Evolutionary conservation across 2,113 vertebrate genomes (phyloP).

Genomic region (Indicator maculatus): DNA sequence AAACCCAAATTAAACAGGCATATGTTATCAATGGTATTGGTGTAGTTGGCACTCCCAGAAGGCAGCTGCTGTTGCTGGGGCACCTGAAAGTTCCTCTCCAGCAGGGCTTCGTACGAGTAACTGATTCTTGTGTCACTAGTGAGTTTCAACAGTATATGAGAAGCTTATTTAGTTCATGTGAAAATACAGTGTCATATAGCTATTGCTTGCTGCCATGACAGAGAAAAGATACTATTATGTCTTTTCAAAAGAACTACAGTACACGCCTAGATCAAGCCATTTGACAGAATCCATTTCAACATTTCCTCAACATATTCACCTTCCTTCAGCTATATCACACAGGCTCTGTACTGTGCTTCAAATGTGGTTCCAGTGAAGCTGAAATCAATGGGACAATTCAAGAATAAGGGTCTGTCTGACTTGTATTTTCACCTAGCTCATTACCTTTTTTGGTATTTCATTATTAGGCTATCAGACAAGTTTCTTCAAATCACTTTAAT

Average conservation of each 20-base stretch:
- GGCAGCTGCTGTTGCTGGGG: neutral
- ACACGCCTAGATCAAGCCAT: neutral
- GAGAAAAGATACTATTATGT: neutral
- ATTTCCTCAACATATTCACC: neutral
- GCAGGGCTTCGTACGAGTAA: neutral
- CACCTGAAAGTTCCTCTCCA: neutral
- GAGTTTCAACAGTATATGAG: neutral
- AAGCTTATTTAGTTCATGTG: neutral
- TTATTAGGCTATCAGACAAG: neutral
- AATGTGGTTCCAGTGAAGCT: neutral
- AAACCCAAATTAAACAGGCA: neutral
- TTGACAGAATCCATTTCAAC: neutral
- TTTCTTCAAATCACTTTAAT: neutral
- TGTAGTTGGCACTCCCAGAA: neutral
- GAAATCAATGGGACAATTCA: neutral
- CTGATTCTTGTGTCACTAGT: neutral
- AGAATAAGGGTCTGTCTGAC: neutral
- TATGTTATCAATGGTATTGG: fast-evolving
- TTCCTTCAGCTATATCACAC: neutral
- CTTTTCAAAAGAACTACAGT: neutral
- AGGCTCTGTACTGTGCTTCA: neutral
- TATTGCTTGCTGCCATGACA: neutral
- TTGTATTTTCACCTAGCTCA: neutral
- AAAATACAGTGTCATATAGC: neutral
- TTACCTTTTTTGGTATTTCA: neutral